Evolutionary conservation across 2,888 invertebrate species (phyloP).

Genomic region (Thelaira solivaga): DNA sequence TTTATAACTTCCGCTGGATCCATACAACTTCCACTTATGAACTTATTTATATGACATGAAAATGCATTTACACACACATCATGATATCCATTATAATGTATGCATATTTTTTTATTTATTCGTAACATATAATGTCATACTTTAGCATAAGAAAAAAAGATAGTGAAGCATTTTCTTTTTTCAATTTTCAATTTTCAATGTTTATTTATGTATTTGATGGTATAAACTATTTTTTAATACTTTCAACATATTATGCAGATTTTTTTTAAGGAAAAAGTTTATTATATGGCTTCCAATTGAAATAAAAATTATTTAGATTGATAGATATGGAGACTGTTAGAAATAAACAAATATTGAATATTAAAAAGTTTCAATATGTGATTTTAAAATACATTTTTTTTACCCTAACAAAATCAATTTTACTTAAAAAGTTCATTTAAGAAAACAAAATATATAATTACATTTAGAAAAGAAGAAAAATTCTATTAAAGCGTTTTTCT

Average conservation of each 20-base stretch:
- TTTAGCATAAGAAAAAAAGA: background rate
- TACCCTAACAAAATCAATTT: no score
- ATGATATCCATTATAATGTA: slow-evolving; percentile 30
- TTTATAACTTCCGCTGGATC: slow-evolving; percentile 53
- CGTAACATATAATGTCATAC: background rate
- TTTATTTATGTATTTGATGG: background rate
- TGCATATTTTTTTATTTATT: background rate
- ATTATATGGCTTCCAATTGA: no score
- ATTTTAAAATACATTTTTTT: no score
- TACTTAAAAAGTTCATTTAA: no score
- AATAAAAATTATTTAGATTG: no score
- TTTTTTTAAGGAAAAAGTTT: no score
- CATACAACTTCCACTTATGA: slow-evolving; percentile 53
- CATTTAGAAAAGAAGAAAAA: background rate
- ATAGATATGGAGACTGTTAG: no score
- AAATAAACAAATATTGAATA: no score
- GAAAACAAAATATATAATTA: no score
- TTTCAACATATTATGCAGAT: background rate
- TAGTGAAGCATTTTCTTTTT: background rate
- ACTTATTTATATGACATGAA: slow-evolving; percentile 55
- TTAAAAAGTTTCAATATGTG: no score
- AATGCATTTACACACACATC: slow-evolving; percentile 35
- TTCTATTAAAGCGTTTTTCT: background rate
- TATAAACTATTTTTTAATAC: background rate
- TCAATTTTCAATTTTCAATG: background rate